Base-by-base conservation (phyloP, 2,113 vertebrate genomes). In the Trichechus manatus region DNA sequence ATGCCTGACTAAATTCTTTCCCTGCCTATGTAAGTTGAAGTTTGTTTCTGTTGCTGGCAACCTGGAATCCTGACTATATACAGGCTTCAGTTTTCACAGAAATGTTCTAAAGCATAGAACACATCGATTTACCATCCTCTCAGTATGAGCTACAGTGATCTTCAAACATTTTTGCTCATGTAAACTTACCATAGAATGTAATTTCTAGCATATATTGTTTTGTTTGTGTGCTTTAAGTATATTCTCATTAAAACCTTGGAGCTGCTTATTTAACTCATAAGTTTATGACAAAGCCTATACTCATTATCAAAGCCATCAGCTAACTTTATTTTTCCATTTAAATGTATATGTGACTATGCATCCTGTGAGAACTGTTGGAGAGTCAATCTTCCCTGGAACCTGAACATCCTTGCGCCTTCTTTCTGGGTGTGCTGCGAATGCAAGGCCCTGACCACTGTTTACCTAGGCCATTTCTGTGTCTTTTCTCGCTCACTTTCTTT, bases 171-270 rank as follows among this genome's bases (percentile, higher is more conserved):
- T 19, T 78, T 94, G 68, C 31, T 80, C 20, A 72, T 78, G 79
- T 83, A 72, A 56, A 56, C 53, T 56, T 56, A 56, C 47, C 53
- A 56, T 56, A 22, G 7, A 78, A 50, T 15, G 11, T 77, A 47
- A 96, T 87, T 94, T 53, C 31, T 70, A 6, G 44, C 29, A 90
- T n/a, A 63, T 53, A 78, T 15, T 53, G 23, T 91, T 84, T 97
- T 87, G n/a, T 92, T 44, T 59, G 23, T 77, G 27, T 80, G 29
- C 42, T 90, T 94, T 72, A 82, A 96, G 63, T 82, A 56, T 47
- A 81, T 82, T 91, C 82, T 77, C 17, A 87, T 63, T 82, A 77
- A 96, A 90, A 74, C 17, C 44, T 64, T 90, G 22, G 59, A 64
- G 72, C n/a, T 89, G 14, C 19, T 88, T 44, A 81, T 85, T 77